Evolutionary conservation across 1,140 invertebrate genomes (phyloP).

Genomic region (Phthorimaea operculella): DNA sequence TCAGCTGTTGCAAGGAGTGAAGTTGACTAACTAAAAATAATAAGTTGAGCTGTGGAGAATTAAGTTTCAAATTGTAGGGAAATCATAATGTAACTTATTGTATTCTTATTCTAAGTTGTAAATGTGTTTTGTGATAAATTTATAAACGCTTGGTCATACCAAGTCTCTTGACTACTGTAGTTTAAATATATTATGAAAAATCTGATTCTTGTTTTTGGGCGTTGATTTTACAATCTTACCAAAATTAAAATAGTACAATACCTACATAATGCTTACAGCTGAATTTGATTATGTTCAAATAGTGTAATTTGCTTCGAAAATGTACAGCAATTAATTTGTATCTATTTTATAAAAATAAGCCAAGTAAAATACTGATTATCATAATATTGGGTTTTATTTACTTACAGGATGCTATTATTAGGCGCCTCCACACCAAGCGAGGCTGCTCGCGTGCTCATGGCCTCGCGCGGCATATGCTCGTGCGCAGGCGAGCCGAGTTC

Average conservation of each 20-base stretch:
- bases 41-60: too few species aligned
- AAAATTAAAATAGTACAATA: conserved; percentile 16
- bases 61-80: too few species aligned
- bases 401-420: not conserved
- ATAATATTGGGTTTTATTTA: conserved; percentile 23
- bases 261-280: conserved; percentile 8
- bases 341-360: conserved; percentile 51
- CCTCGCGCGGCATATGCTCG: too few species aligned
- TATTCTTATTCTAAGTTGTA: conserved; percentile 7
- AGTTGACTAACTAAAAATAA: too few species aligned
- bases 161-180: conserved; percentile 6
- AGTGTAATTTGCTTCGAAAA: conserved; percentile 37
- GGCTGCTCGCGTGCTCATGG: too few species aligned
- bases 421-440: too few species aligned
- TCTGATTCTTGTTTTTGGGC: conserved; percentile 2
- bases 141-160: conserved; percentile 13
- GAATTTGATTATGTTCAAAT: conserved; percentile 19
- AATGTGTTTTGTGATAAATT: conserved; percentile 17
- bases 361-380: conserved; percentile 46
- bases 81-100: too few species aligned
- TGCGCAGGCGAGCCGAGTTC: too few species aligned
- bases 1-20: not conserved
- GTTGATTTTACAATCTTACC: conserved; percentile 2
- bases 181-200: conserved; percentile 11
- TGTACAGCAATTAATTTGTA: conserved; percentile 60